Evolutionary conservation across 2,113 vertebrate genomes (phyloP), one percentile per base, ranked within the genome.

Genomic region (Phyllostomus discolor): DNA sequence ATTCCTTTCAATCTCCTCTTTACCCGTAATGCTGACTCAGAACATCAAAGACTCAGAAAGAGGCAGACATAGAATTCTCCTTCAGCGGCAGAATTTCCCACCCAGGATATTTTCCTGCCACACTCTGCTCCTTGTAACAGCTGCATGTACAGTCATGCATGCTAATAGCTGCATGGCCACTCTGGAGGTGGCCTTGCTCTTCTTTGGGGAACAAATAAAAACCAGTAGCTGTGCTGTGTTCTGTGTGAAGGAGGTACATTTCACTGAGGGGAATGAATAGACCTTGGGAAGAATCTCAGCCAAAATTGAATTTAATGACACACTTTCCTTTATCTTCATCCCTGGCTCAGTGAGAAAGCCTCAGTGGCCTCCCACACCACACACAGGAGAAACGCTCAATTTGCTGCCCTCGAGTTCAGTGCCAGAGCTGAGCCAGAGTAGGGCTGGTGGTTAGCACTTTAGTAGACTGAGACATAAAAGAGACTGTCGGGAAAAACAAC

Each of bases 221-320:
- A 66, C 57, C 57, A 26, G 64, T 48, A 46, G 81, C 72, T 24
- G 35, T 57, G n/a, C 1, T 1, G 48, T 85, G 62, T 78, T 70
- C 73, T 52, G 31, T 96, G 69, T 11, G 20, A 41, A 87, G 75
- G 48, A 96, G 76, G 52, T 33, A 38, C 31, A 69, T 86, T 96
- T 85, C 33, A 10, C 81, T 35, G 72, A 86, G n/a, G 69, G 35
- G 46, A 91, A 80, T 93, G 82, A 95, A 76, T 75, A 72, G 96
- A 75, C 43, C 59, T 66, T 64, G 48, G 41, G 46, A 48, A 78
- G 91, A 59, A 22, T 64, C 76, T 89, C 38, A 70, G 82, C 81
- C 86, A 81, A 67, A 88, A 66, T 6, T 46, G 91, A 95, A 86
- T 89, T 80, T 80, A 73, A 24, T 69, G 95, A 88, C 93, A 95